These are phyloP conservation scores for Apomyelois bistriatella DNA, from an alignment of 2,888 invertebrate genomes.

Conservation along the genomic window DNA sequence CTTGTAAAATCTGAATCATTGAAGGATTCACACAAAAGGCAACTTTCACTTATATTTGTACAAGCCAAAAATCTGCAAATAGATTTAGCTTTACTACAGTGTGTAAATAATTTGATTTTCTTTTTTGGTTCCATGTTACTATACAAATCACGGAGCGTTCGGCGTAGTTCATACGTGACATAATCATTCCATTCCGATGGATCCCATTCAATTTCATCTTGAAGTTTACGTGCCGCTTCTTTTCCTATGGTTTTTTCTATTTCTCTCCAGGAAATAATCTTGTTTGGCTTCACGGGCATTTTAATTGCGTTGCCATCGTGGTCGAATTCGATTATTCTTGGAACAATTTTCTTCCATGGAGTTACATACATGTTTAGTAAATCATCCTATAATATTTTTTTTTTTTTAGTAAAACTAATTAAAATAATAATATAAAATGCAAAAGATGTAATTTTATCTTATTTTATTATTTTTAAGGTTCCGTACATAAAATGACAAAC, in stretches of 20 bases:
- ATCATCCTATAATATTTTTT: conserved; percentile 28
- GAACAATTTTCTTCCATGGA: conserved; percentile 45
- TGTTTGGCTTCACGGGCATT: conserved; percentile 21
- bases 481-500: too few relatives aligned
- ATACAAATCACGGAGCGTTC: conserved; percentile 20
- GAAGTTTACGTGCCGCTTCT: neutral
- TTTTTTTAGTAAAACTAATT: neutral
- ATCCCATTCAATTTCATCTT: conserved; percentile 13
- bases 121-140: conserved; percentile 7
- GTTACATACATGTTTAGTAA: conserved; percentile 34
- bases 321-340: conserved; percentile 45
- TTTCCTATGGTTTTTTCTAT: conserved; percentile 17
- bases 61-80: conserved; percentile 55
- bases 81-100: conserved; percentile 36
- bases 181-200: neutral
- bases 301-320: conserved; percentile 34
- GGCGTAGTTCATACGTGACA: conserved; percentile 16
- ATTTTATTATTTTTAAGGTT: too few relatives aligned
- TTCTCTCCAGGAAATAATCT: conserved; percentile 27
- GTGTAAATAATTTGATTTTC: conserved; percentile 43
- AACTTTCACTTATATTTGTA: conserved; percentile 37
- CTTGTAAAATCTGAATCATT: neutral
- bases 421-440: too few relatives aligned
- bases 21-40: conserved; percentile 47
- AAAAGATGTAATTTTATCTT: too few relatives aligned